phyloP scores from a whole-genome alignment of 2,797 vertebrate species.

The Myotis vivesi region DNA sequence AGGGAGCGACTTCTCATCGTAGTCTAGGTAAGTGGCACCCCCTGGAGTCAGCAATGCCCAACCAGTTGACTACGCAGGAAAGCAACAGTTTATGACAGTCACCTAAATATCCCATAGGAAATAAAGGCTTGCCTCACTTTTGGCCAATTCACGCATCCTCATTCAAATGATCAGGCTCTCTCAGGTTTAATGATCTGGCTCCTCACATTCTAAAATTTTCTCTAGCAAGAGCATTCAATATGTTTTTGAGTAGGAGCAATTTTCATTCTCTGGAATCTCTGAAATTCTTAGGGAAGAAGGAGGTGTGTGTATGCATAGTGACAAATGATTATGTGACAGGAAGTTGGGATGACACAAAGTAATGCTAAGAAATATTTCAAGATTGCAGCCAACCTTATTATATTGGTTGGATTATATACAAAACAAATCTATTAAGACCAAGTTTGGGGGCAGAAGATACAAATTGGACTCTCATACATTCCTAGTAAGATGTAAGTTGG shows the following conservation, averaged over 20 bases:
- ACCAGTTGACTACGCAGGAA: not conserved
- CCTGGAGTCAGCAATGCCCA: not conserved
- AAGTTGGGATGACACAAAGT: not conserved
- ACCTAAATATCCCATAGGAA: not conserved
- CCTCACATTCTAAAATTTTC: not conserved
- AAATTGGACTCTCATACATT: not conserved
- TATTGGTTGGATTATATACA: not conserved
- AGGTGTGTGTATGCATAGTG: not conserved
- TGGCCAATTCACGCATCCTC: not conserved
- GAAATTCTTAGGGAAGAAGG: not conserved
- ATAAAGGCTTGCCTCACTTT: not conserved
- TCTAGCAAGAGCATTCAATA: not conserved
- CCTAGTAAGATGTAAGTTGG: not conserved
- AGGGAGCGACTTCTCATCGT: not conserved
- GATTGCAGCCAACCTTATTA: not conserved
- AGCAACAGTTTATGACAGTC: not conserved
- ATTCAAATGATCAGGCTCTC: not conserved
- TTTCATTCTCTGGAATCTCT: not conserved
- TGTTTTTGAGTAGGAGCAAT: not conserved
- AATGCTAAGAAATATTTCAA: slow-evolving; percentile 26
- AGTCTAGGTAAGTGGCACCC: not conserved
- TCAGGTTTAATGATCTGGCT: not conserved
- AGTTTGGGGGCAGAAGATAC: not conserved
- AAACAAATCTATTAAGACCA: not conserved
- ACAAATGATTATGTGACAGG: not conserved